A percentile compares a stretch with the other conserved stretches of the same genome.
phyloP scores from a whole-genome alignment of 2,888 invertebrate species.

The Mesopsocus fuscifrons region DNA sequence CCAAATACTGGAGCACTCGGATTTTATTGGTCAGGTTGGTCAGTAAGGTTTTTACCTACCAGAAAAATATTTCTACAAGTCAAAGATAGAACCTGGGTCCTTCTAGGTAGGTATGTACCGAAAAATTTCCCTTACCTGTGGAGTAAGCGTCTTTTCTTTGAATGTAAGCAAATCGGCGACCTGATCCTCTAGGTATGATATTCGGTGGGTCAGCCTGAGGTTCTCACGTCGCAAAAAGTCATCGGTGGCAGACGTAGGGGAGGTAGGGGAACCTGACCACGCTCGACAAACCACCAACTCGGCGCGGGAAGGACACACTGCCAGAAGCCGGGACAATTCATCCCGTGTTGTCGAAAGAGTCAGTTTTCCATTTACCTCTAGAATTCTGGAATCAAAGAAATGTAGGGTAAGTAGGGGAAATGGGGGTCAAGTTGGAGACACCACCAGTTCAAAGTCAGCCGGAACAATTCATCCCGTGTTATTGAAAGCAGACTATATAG shows the following conservation, averaged over 20 bases:
- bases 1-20: too few species aligned
- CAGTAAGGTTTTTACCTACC: too few species aligned
- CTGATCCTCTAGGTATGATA: conserved; percentile 78
- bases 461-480: too few species aligned
- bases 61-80: too few species aligned
- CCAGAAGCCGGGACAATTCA: conserved; percentile 46
- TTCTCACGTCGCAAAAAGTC: conserved; percentile 51
- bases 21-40: too few species aligned
- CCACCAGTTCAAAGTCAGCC: too few species aligned
- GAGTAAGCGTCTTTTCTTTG: conserved; percentile 6
- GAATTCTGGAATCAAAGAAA: conserved; percentile 34
- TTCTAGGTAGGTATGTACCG: too few species aligned
- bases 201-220: conserved; percentile 66
- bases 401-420: background rate
- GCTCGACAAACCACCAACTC: conserved; percentile 37
- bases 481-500: background rate
- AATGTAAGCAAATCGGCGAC: conserved; percentile 33
- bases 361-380: conserved; percentile 66
- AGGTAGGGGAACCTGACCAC: conserved; percentile 20
- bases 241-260: conserved; percentile 26
- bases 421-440: too few species aligned
- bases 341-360: conserved; percentile 44
- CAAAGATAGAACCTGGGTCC: too few species aligned
- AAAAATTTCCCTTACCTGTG: background rate
- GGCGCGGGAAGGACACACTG: conserved; percentile 38